These are phyloP conservation scores for Phymanthus crucifer DNA, from an alignment of 92 coral and sea anemone genomes.

Conservation along the genomic window DNA sequence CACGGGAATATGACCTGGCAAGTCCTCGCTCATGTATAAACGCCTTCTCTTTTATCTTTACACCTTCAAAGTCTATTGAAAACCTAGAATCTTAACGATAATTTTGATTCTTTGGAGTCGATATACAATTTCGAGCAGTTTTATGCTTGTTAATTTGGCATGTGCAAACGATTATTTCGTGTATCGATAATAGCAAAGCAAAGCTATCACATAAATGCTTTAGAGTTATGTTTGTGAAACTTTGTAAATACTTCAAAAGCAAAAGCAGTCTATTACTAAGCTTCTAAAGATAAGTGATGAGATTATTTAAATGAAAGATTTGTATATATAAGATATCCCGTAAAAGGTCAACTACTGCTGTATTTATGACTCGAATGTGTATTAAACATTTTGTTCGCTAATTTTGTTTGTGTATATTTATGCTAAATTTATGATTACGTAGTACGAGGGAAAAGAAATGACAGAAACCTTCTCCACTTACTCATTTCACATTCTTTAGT, in stretches of 20 bases:
- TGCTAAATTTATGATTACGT: slow-evolving; percentile 26
- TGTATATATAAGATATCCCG: slow-evolving; percentile 17
- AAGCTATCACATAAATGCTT: slow-evolving; percentile 6
- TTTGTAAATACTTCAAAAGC: not conserved
- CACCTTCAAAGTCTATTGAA: not conserved
- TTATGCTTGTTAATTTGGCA: slow-evolving; percentile 33
- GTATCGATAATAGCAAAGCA: slow-evolving; percentile 11
- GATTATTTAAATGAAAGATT: slow-evolving; percentile 21
- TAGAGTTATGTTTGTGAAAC: not conserved
- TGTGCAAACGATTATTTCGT: not conserved
- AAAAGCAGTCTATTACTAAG: slow-evolving; percentile 4
- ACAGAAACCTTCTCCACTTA: not conserved
- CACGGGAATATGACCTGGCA: not conserved
- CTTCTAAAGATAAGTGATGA: not conserved
- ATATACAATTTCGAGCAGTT: slow-evolving; percentile 22
- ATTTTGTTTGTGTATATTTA: slow-evolving; percentile 23
- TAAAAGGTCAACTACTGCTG: not conserved
- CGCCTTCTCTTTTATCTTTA: not conserved
- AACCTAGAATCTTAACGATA: not conserved
- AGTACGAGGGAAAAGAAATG: not conserved
- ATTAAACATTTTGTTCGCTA: slow-evolving; percentile 17
- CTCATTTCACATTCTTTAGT: not conserved
- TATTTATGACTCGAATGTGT: slow-evolving; percentile 2
- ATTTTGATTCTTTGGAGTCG: slow-evolving; percentile 33
- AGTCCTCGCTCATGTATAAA: not conserved